Evolutionary conservation across 2,888 invertebrate genomes (phyloP), one percentile per base, ranked within the genome.

Genomic region (Polydrusus cervinus): DNA sequence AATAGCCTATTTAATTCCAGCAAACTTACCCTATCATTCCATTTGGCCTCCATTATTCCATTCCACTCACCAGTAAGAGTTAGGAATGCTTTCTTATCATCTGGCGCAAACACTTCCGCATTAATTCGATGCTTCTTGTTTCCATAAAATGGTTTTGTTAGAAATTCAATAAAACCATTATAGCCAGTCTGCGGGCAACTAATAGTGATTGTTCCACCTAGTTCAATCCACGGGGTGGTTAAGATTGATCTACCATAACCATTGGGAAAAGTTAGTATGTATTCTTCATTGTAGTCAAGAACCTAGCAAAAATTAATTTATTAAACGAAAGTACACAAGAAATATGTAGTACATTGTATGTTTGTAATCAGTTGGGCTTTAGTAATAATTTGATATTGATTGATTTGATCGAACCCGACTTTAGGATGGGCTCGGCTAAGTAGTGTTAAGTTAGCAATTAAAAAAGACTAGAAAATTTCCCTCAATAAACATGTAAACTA

Each of bases 231-330:
- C 1, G 99, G 99, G 69, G 98, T 95, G 47, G 98, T 97, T 83
- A 99, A 89, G 83, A 99, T 99, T 64, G 98, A 98, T 87, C 98
- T 94, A 85, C 98, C 99, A 88, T 99, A 99, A 78, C 98, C 99
- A 88, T 97, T 98, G 11, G 99, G 99, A 89, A 99, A 99, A 60
- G 97, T 97, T 64, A 98, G 90, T 73, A 95, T 92, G 87, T 99
- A 99, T 84, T 98, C 96, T 86, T 99, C 99, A 71, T 95, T 95
- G 78, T 93, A 91, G 82, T 98, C 96, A 71, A 97, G 88, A 8
- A 99, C 89, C 78, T 78, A 51, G 7, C 53, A 70, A 45, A 40
- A 18, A 34, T 30, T 53, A 7, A 20, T 53, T 38, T 40, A 47
- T 34, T 34, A 66, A 51, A 25, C 5, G 5, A 25, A 5, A 25